A percentile compares a stretch with the other conserved stretches of the same genome.
These are phyloP conservation scores for Hydrolagus affinis DNA, from an alignment of 2,113 vertebrate species.

Conservation along the genomic window DNA sequence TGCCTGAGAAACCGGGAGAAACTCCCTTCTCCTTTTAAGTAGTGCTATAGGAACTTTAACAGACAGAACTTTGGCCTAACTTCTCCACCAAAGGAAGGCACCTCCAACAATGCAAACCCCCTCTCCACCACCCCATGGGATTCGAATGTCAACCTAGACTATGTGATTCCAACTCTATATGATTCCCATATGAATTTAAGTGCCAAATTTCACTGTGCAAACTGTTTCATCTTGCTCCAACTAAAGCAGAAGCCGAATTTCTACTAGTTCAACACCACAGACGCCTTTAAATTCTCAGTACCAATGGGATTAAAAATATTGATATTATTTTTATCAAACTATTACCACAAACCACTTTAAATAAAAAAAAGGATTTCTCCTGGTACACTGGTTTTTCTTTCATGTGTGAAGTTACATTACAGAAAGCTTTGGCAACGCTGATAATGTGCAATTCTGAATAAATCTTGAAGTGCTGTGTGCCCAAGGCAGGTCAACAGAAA, in stretches of 20 bases:
- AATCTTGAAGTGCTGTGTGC: background rate
- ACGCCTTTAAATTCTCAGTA: background rate
- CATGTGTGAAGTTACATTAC: conserved; percentile 12
- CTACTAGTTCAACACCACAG: background rate
- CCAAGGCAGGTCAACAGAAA: background rate
- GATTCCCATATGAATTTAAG: background rate
- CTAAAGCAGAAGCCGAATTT: background rate
- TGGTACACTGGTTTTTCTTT: background rate
- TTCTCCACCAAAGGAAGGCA: too few species aligned
- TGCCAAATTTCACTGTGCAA: background rate
- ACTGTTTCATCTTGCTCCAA: background rate
- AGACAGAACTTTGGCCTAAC: too few species aligned
- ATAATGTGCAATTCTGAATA: background rate
- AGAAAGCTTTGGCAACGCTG: background rate
- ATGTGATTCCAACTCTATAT: too few species aligned
- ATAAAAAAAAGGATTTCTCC: background rate
- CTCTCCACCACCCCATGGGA: too few species aligned
- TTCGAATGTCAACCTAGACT: too few species aligned
- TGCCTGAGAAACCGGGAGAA: too few species aligned
- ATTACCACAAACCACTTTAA: conserved; percentile 15
- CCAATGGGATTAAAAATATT: conserved; percentile 19
- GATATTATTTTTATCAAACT: conserved; percentile 4
- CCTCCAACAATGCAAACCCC: too few species aligned
- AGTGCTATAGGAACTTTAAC: too few species aligned
- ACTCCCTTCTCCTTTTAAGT: too few species aligned